phyloP scores from a whole-genome alignment of 2,888 invertebrate genomes.

The Polydesmus complanatus region DNA sequence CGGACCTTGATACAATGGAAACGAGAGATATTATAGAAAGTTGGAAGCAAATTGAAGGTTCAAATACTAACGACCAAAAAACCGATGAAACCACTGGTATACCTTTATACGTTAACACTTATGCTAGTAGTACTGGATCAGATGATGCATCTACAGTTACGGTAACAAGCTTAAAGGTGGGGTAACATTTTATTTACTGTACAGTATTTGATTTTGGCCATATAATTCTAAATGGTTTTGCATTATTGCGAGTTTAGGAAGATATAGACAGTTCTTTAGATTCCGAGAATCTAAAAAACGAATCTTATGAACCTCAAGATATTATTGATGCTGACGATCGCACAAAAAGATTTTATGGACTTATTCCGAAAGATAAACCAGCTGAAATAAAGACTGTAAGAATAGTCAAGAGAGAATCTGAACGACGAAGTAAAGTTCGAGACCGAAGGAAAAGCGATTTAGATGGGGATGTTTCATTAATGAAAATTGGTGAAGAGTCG shows the following conservation, averaged over 20 bases:
- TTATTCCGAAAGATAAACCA: conserved; percentile 59
- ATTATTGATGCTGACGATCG: conserved; percentile 39
- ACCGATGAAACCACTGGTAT: conserved; percentile 15
- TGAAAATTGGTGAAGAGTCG: conserved; percentile 20
- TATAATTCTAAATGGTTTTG: background rate
- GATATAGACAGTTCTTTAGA: conserved; percentile 12
- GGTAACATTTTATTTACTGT: too few relatives aligned
- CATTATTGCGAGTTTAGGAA: background rate
- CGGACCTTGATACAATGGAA: conserved; percentile 70
- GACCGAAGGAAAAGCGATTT: conserved; percentile 20
- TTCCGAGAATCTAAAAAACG: conserved; percentile 7
- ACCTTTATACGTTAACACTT: conserved; percentile 60
- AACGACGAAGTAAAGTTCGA: conserved; percentile 48
- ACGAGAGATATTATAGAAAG: conserved; percentile 43
- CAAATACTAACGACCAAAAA: conserved; percentile 11
- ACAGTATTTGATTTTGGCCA: background rate
- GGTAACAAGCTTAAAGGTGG: background rate
- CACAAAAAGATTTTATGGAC: conserved; percentile 43
- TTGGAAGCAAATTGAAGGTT: conserved; percentile 10
- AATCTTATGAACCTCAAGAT: conserved; percentile 30
- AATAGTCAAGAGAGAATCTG: conserved; percentile 82
- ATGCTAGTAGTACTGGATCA: conserved; percentile 23
- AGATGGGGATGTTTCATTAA: conserved; percentile 21
- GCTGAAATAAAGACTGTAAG: conserved; percentile 81
- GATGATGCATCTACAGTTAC: background rate